Base-by-base conservation (phyloP, 2,888 invertebrate species). In the Luperina nickerlii region DNA sequence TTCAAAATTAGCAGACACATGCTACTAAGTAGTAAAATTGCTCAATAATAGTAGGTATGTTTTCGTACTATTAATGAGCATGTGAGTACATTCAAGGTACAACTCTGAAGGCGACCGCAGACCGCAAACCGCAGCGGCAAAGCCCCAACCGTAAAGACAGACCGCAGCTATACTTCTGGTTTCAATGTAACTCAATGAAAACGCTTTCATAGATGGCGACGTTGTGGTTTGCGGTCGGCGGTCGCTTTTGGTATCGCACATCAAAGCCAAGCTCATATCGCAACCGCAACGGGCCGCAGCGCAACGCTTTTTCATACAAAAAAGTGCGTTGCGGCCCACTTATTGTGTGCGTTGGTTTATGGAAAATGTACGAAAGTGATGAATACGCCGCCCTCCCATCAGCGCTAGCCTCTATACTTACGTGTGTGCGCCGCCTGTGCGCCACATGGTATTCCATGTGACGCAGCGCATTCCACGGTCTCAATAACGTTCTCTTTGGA, bases 371-470 rank as follows among this genome's bases (percentile, higher is more conserved):
- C 9, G 9, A 32, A 51, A 24, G 15, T 32, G 6, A 70, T 15
- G 2, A 32, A 54, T 4, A 27, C 24, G 15, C 7, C 24, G 5
- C 24, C 15, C 0, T 2, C 0, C 9, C 3, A 18, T 7, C 18
- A 38, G n/a, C 2, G 11, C 38, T 38, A 70, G 1, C 24, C 6
- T 32, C 15, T 15, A 51, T n/a, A 57, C 66, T 62, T 82, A 82
- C 57, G 4, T 57, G 24, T 57, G 9, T 24, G 24, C 24, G 4
- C 24, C 24, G 4, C 24, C 57, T 57, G 57, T 4, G 51, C 15
- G 51, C 18, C 18, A 51, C 51, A 51, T 51, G 54, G 0, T 54
- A 54, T 8, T 20, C 51, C 1, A 11, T 60, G 7, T 45, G 60
- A 24, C 1, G n/a, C 7, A 18, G 24, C 13, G 3, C 1, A 82